Evolutionary conservation across 2,113 vertebrate species (phyloP), one percentile per base, ranked within the genome.

Genomic region (Sinocyclocheilus maitianheensis): DNA sequence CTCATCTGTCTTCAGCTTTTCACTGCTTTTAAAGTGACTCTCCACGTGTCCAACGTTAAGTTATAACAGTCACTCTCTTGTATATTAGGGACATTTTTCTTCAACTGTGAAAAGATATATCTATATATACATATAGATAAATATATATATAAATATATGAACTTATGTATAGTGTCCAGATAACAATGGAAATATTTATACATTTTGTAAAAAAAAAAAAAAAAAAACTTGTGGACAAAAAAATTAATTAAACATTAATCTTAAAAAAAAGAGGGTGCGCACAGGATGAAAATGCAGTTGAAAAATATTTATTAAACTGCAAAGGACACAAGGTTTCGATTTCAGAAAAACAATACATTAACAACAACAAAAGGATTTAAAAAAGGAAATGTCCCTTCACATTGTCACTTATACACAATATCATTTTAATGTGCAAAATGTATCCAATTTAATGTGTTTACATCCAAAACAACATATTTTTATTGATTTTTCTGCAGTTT

Each of bases 391-490:
- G 94, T 98, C 96, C 96, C 95, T 96, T 96, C 95, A 96, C 95
- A 94, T 96, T 91, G 93, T 96, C 96, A 95, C 93, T 84, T 96
- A 96, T 95, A 96, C 96, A 97, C 95, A 94, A 94, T 92, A 93
- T 95, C 98, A 98, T 79, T 99, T 96, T 96, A 96, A 96, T 98
- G 98, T 99, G 96, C 96, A 97, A 90, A 97, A 96, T 99, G 97
- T 99, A 97, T 97, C 95, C 96, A 95, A 97, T 97, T 98, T 97
- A 97, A 96, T 96, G 98, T 99, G 98, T 99, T 98, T 97, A 99
- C 98, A 99, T 98, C 94, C 95, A 93, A 30, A 97, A 97, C 96
- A 87, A 97, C 97, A 98, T 98, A 97, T 99, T 98, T 99, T 98
- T 98, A 96, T 97, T 98, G 96, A 97, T 98, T 95, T 98, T 95